Evolutionary conservation across 2,888 invertebrate genomes (phyloP).

Genomic region (Sturmia bella): DNA sequence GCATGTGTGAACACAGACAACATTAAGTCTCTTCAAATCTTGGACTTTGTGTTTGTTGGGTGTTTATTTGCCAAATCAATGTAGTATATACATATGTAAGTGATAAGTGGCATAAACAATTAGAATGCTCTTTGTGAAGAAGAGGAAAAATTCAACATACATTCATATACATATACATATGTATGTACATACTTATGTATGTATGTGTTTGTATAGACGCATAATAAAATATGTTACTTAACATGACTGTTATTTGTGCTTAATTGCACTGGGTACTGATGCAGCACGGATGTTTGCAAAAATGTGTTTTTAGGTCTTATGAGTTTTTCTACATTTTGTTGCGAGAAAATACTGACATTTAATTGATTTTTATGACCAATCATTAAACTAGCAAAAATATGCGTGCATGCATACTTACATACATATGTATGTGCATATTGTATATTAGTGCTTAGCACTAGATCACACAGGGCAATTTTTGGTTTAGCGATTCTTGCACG

Average conservation of each 20-base stretch:
- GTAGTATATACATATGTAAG: too few relatives aligned
- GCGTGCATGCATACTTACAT: neutral
- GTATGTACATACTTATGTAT: neutral
- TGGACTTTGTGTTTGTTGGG: too few relatives aligned
- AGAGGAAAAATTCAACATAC: neutral
- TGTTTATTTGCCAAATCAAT: too few relatives aligned
- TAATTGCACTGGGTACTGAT: neutral
- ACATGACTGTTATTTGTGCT: neutral
- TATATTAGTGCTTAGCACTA: too few relatives aligned
- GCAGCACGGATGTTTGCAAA: slow-evolving; percentile 7
- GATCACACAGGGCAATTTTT: too few relatives aligned
- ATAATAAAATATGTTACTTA: neutral
- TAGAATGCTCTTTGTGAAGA: too few relatives aligned
- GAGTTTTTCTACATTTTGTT: neutral
- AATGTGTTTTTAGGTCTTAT: slow-evolving; percentile 29
- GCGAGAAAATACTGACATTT: neutral
- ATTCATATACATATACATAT: slow-evolving; percentile 1
- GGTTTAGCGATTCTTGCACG: too few relatives aligned
- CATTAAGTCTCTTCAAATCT: too few relatives aligned
- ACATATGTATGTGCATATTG: too few relatives aligned
- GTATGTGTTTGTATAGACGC: neutral
- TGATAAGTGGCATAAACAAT: too few relatives aligned
- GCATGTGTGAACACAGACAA: too few relatives aligned
- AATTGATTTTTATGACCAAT: neutral
- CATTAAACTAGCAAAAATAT: neutral